Evolutionary conservation across 2,113 vertebrate genomes (phyloP), one percentile per base, ranked within the genome.

Genomic region (Paramisgurnus dabryanus): DNA sequence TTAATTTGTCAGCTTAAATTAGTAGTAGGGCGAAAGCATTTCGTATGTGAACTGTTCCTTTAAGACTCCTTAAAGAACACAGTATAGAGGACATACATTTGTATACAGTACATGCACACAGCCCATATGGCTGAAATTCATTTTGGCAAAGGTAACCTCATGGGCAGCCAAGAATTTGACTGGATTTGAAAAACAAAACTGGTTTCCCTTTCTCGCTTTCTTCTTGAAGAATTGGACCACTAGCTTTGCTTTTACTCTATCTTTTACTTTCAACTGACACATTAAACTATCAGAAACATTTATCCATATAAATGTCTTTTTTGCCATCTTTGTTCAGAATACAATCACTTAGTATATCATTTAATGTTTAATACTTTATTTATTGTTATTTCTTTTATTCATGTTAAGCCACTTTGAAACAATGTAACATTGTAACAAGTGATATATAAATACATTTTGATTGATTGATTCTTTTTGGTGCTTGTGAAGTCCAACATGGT

Each of bases 51-150:
- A 53, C 0, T 7, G n/a, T 3, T 22, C 39, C 55, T 41, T 41
- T 72, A 57, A 55, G 74, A 82, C 69, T 60, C 34, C 67, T 27
- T 67, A 58, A 80, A 57, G 66, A 47, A 58, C 79, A 85, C 70
- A 58, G 6, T 18, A 71, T 70, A 83, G 84, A 80, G 77, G 57
- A 61, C 85, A 4, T 47, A 57, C 10, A 74, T 82, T 74, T 50
- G 50, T 77, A 41, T 67, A 53, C 6, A 55, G 70, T 11, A 41
- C 68, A 83, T 74, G 41, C 55, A 66, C 71, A 70, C n/a, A 63
- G 57, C 63, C 72, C 61, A 76, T 64, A 75, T 64, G 72, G 63
- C 79, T 80, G 13, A 22, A 65, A 57, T 47, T 57, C 61, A 63
- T 65, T 80, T 80, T 80, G 79, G 61, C 79, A 66, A 61, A 55